phyloP scores from a whole-genome alignment of 1,140 invertebrate species.

The Nephotettix cincticeps region DNA sequence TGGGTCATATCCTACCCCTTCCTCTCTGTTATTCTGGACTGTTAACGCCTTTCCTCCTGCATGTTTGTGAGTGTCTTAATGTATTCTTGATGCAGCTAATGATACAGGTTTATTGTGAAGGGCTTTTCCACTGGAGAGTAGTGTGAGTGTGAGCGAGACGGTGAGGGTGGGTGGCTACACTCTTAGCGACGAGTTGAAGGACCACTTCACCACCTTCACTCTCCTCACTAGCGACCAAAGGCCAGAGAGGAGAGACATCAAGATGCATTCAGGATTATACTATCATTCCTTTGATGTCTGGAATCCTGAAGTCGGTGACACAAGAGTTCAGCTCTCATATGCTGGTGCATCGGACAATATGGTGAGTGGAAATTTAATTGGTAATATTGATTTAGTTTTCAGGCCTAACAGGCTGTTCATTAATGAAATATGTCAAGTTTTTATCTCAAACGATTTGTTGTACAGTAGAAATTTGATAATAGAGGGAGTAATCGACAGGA shows the following conservation, averaged over 20 bases:
- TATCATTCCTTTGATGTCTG: slow-evolving; percentile 82
- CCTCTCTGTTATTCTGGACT: too few relatives aligned
- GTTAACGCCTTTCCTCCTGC: too few relatives aligned
- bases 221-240: slow-evolving; percentile 81
- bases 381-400: too few relatives aligned
- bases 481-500: too few relatives aligned
- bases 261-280: slow-evolving; percentile 82
- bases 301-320: slow-evolving; percentile 79
- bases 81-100: too few relatives aligned
- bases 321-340: slow-evolving; percentile 80
- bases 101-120: too few relatives aligned
- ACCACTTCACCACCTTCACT: slow-evolving; percentile 73
- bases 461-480: too few relatives aligned
- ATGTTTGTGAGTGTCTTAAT: too few relatives aligned
- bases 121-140: slow-evolving; percentile 49
- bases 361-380: slow-evolving; percentile 54
- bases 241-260: slow-evolving; percentile 75
- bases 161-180: slow-evolving; percentile 56
- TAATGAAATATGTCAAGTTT: too few relatives aligned
- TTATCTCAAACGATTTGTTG: too few relatives aligned
- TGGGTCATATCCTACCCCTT: too few relatives aligned
- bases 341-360: slow-evolving; percentile 73
- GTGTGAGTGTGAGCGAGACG: slow-evolving; percentile 54
- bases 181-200: slow-evolving; percentile 62
- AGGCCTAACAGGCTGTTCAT: too few relatives aligned